Evolutionary conservation across 2,888 invertebrate species (phyloP), one percentile per base, ranked within the genome.

Genomic region (Oxystoma pomonae): DNA sequence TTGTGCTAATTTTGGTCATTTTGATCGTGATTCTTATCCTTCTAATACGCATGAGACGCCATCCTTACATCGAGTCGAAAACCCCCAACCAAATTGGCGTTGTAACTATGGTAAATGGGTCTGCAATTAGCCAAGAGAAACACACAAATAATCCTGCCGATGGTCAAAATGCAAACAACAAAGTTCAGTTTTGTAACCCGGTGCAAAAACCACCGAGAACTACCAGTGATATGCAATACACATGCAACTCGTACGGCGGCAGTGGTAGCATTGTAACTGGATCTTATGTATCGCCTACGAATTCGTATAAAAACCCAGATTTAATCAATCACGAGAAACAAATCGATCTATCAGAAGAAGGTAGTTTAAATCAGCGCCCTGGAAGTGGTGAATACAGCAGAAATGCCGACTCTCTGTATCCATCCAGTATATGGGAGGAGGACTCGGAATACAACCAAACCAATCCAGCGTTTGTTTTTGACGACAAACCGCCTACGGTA

Each of bases 261-360:
- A 85, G 85, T 69, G 89, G 88, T 58, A 83, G 87, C 63, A 82
- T 88, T 62, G 85, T 87, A 22, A 82, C 84, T 16, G 85, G 86
- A 68, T 84, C 88, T 0, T 90, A 88, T 71, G 89, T 90, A 20
- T 91, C 91, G 20, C 90, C 90, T 35, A 87, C 90, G 52, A 86
- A 89, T 69, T 87, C 88, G 67, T 85, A 87, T 72, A 92, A 93
- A 73, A 92, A 93, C 78, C 93, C 93, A 1, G 93, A 93, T 78
- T 83, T 94, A 68, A 93, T 94, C 74, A 91, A 91, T 74, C 93
- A 93, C 75, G 92, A 92, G 2, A 85, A 88, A 77, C 85, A 87
- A 57, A 85, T 86, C 64, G 88, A 86, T 66, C 83, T 83, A 65
- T 82, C 80, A 17, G 84, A 84, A 65, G 78, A 82, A 59, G 75